These are phyloP conservation scores for Donacobius atricapilla DNA, from an alignment of 2,113 vertebrate species.

Conservation along the genomic window DNA sequence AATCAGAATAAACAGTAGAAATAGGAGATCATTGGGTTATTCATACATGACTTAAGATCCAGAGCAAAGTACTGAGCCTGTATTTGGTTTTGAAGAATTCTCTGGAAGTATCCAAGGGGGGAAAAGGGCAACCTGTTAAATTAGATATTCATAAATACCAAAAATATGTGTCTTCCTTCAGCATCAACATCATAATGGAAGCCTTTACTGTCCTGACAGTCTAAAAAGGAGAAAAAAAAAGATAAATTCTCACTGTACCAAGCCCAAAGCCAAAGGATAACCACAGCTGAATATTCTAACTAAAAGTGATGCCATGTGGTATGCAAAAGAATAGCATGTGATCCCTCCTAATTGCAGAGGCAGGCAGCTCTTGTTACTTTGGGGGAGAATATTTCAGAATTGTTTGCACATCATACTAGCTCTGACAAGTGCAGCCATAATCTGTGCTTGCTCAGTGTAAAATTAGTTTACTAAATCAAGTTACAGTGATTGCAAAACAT, in stretches of 20 bases:
- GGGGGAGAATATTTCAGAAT: not conserved
- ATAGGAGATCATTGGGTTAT: not conserved
- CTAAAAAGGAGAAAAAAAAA: not conserved
- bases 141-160: not conserved
- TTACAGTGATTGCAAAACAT: not conserved
- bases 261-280: not conserved
- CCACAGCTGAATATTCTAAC: not conserved
- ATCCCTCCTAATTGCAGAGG: not conserved
- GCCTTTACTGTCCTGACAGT: not conserved
- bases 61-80: rapidly evolving
- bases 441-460: not conserved
- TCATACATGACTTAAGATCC: not conserved
- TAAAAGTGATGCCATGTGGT: not conserved
- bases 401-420: not conserved
- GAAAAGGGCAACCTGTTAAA: not conserved
- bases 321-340: not conserved
- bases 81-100: not conserved
- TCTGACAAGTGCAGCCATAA: not conserved
- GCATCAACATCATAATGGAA: not conserved
- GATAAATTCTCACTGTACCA: not conserved
- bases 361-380: not conserved
- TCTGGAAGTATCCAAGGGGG: not conserved
- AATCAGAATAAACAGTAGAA: not conserved
- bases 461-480: not conserved
- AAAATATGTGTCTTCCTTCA: not conserved